Evolutionary conservation across 2,888 invertebrate genomes (phyloP), one percentile per base, ranked within the genome.

Genomic region (Hololepta plana): DNA sequence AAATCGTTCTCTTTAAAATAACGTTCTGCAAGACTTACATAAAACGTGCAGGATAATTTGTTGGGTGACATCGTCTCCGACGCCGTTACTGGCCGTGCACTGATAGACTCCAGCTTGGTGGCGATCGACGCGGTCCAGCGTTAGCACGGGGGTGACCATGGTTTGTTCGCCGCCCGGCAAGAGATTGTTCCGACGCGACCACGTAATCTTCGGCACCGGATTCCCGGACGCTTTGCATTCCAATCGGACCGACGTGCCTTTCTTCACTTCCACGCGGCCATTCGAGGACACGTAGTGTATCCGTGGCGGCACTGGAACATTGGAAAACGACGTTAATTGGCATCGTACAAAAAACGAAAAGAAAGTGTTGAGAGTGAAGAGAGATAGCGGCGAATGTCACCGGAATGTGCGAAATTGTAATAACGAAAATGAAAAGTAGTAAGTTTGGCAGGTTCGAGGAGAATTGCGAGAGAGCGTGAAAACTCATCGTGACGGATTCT

Each of bases 41-140:
- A 68, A 48, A 22, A 71, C 67, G 47, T 67, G 67, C 21, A 71
- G 56, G 29, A 63, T 57, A 34, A 71, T 67, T 45, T 64, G 62
- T 36, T 67, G 61, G 28, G 64, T 59, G 36, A 66, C 67, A 33
- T 67, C 60, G 36, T 65, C 61, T 10, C 70, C 70, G 26, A 71
- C 67, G 10, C 66, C 67, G 44, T 71, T 71, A 41, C 59, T 60
- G 16, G 69, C 70, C 14, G 62, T 62, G 44, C 71, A 71, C 40
- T 67, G 62, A 46, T 68, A 70, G 27, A 63, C 58, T 19, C 70
- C 70, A 19, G 67, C 67, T 42, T 68, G 67, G 43, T 67, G 67
- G 32, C 69, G 53, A 43, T 67, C 67, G 28, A 68, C 69, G 39
- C 62, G 58, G 39, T 68, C 66, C 40, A 72, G 59, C 29, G 60